Conservation (phyloP, 2,888 invertebrate genomes). For the Ctenicera cuprea region DNA sequence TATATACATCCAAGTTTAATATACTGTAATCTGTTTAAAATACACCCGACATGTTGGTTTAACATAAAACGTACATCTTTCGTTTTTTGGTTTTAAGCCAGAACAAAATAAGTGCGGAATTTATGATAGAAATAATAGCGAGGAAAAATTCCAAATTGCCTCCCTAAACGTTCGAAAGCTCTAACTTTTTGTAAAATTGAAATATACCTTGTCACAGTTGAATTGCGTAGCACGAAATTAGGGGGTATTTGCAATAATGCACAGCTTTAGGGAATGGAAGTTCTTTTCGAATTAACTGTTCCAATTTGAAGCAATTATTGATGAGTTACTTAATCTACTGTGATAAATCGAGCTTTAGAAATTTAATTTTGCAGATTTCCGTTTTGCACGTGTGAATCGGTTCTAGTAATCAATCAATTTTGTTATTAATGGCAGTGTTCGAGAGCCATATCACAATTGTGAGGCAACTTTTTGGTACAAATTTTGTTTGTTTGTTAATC, state of each 20-base stretch:
- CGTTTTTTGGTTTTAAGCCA: not conserved
- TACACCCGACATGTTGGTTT: conserved; percentile 19
- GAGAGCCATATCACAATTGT: no score
- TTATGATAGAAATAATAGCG: not conserved
- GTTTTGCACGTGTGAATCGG: no score
- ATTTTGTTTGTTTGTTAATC: no score
- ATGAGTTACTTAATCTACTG: not conserved
- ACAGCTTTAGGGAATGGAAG: conserved; percentile 1
- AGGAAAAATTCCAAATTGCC: not conserved
- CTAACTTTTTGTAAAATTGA: not conserved
- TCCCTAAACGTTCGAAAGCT: not conserved
- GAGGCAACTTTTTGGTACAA: no score
- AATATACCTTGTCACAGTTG: not conserved
- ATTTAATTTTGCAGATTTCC: no score
- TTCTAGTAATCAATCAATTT: no score
- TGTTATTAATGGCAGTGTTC: no score
- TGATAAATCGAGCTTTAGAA: conserved; percentile 4
- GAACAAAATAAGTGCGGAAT: conserved; percentile 11
- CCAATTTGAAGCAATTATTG: conserved; percentile 14
- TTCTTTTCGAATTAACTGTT: not conserved
- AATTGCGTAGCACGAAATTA: not conserved
- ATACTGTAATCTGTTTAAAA: conserved; percentile 11
- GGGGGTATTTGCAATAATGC: not conserved
- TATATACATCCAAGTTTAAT: not conserved
- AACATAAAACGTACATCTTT: not conserved